Evolutionary conservation across 2,888 invertebrate genomes (phyloP), one percentile per base, ranked within the genome.

Genomic region (Leucozona laternaria): DNA sequence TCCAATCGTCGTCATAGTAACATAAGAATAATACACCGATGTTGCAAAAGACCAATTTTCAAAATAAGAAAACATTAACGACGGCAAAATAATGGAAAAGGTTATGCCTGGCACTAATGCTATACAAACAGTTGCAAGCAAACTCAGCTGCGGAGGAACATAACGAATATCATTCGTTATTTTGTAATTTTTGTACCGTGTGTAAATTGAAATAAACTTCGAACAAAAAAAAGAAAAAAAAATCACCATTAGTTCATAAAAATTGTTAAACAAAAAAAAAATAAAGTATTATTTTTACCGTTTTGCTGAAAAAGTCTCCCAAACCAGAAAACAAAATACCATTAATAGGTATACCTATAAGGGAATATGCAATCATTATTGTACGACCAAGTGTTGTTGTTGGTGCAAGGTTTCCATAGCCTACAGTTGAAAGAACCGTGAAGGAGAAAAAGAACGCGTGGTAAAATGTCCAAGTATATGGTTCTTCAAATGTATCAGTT

Each of bases 381-480:
- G 97, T 95, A 88, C 97, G 95, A 10, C 97, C 96, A 50, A 96
- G 93, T 88, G 95, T 95, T 0, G 97, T 97, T 0, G 96, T 96
- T 0, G 98, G 98, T 0, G 97, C 95, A 90, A 98, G 93, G 92
- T 98, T 98, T 62, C 98, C 98, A 92, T 98, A 98, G 62, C 98
- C 98, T 89, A 98, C 97, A 7, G 98, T 98, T 91, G 97, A 97
- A 90, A 97, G 96, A 68, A 97, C 97, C 17, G 97, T 98, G 89
- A 98, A 96, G 5, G 97, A 96, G 92, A 98, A 98, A 93, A 97
- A 97, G 90, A 98, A 95, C 0, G 97, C 96, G 92, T 98, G 97
- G 92, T 97, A 97, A 92, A 96, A 97, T 90, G 97, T 97, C 98
- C 98, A 98, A 90, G 94, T 95, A 80, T 94, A 93, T 0, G 94